Evolutionary conservation across 1,140 invertebrate genomes (phyloP).

Genomic region (Drosophila ironensis): DNA sequence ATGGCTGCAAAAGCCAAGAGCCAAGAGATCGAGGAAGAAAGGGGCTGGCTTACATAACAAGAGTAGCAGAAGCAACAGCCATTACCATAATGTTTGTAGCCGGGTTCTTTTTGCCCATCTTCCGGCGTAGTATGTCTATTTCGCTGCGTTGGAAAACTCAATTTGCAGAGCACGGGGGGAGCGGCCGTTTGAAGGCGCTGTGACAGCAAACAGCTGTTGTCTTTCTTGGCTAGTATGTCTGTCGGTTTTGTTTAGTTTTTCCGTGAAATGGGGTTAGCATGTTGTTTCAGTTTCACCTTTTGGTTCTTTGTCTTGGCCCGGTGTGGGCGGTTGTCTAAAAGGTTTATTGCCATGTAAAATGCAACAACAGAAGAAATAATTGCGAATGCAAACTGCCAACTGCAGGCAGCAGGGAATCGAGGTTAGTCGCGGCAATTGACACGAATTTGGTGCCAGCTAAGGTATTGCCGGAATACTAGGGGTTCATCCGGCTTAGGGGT

Average conservation of each 20-base stretch:
- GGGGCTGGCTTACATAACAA: constrained; percentile 13
- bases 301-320: constrained; percentile 18
- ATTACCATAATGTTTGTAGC: constrained; percentile 14
- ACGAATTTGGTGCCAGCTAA: constrained; percentile 4
- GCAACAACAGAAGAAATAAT: constrained; percentile 43
- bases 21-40: neutral
- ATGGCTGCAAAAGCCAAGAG: constrained; percentile 13
- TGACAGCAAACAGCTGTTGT: constrained; percentile 72
- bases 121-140: constrained; percentile 1
- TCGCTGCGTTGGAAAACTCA: constrained; percentile 28
- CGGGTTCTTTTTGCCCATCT: neutral
- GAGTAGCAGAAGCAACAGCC: constrained; percentile 13
- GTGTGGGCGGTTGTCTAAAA: constrained; percentile 26
- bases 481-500: neutral
- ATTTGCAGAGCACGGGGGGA: neutral
- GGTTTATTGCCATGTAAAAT: constrained; percentile 40
- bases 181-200: constrained; percentile 48
- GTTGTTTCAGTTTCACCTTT: constrained; percentile 47
- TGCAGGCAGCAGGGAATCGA: constrained; percentile 14
- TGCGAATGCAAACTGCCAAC: constrained; percentile 28
- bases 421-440: constrained; percentile 20
- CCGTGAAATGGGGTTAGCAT: constrained; percentile 64
- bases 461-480: neutral
- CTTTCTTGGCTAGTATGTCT: constrained; percentile 11
- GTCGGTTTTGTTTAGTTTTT: too few relatives aligned